Conservation (phyloP, 2,888 invertebrate species). For the Rhingia rostrata region DNA sequence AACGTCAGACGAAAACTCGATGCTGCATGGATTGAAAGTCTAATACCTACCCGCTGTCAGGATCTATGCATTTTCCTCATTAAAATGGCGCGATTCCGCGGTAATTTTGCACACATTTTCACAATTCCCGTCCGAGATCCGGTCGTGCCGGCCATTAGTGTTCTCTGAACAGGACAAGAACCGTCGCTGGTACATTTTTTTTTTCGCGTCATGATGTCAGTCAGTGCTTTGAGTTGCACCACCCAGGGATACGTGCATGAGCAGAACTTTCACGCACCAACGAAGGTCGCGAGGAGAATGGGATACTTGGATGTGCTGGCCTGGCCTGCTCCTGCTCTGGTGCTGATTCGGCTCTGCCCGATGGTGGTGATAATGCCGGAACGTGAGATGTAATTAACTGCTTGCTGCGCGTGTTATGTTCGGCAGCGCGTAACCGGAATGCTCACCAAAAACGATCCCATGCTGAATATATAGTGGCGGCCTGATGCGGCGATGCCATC, state of each 20-base stretch:
- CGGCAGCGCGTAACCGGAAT: conserved; percentile 74
- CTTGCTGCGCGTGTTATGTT: conserved; percentile 74
- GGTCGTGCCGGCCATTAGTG: conserved; percentile 39
- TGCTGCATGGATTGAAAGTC: conserved; percentile 2
- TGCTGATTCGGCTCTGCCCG: conserved; percentile 29
- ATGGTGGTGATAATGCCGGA: conserved; percentile 58
- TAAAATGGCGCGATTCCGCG: conserved; percentile 46
- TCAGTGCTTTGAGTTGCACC: conserved; percentile 4
- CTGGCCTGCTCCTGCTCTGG: conserved; percentile 25
- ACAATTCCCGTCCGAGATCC: conserved; percentile 15
- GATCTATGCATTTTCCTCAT: conserved; percentile 36
- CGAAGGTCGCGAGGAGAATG: conserved; percentile 4
- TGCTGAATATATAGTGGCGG: conserved; percentile 31
- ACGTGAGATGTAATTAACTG: conserved; percentile 75
- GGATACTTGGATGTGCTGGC: conserved; percentile 34
- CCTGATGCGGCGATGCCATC: conserved; percentile 5
- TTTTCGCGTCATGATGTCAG: conserved; percentile 15
- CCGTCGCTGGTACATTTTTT: not conserved
- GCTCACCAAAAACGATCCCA: conserved; percentile 67
- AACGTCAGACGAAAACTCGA: not conserved
- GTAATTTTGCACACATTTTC: conserved; percentile 21
- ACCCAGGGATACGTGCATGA: conserved; percentile 9
- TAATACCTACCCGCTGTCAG: conserved; percentile 20
- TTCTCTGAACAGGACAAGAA: conserved; percentile 8
- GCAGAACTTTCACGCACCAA: conserved; percentile 6